Percentiles rank a stretch among this genome's conserved stretches.
Evolutionary conservation across 1,140 invertebrate species (phyloP).

Genomic region (Agrypnia vestita): DNA sequence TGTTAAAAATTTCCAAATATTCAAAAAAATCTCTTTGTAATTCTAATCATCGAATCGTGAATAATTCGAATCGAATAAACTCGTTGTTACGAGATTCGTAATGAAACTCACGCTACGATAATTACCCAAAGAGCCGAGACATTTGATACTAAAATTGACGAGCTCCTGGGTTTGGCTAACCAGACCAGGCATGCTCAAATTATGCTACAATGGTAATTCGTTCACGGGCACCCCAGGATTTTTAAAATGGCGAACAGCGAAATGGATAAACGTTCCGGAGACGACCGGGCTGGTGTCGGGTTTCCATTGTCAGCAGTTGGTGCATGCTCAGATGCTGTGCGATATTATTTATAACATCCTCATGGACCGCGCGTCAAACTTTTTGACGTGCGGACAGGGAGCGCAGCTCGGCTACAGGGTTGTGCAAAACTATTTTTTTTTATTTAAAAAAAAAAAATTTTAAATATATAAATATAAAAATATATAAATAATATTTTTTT

Average conservation of each 20-base stretch:
- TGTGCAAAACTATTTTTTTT: background rate
- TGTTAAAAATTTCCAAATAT: too few species aligned
- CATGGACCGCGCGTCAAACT: background rate
- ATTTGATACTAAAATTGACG: slow-evolving; percentile 11
- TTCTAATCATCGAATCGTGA: too few species aligned
- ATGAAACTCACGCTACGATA: too few species aligned
- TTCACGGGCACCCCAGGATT: slow-evolving; percentile 3
- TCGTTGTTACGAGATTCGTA: too few species aligned
- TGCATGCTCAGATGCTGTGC: background rate
- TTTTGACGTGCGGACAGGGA: background rate
- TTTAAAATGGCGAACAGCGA: slow-evolving; percentile 13
- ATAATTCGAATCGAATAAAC: too few species aligned
- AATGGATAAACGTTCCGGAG: slow-evolving; percentile 20
- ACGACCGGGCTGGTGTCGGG: slow-evolving; percentile 2
- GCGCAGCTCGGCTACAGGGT: background rate
- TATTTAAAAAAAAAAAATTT: background rate
- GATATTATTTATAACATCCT: slow-evolving; percentile 15
- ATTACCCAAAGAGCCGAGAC: background rate
- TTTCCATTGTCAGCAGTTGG: background rate
- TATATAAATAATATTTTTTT: too few species aligned
- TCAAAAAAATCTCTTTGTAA: too few species aligned
- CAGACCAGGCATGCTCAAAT: background rate
- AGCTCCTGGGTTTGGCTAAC: too few species aligned
- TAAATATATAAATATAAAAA: too few species aligned
- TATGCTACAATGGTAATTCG: slow-evolving; percentile 15